Conservation (phyloP, 2,113 vertebrate species). For the Rousettus leschenaultii region DNA sequence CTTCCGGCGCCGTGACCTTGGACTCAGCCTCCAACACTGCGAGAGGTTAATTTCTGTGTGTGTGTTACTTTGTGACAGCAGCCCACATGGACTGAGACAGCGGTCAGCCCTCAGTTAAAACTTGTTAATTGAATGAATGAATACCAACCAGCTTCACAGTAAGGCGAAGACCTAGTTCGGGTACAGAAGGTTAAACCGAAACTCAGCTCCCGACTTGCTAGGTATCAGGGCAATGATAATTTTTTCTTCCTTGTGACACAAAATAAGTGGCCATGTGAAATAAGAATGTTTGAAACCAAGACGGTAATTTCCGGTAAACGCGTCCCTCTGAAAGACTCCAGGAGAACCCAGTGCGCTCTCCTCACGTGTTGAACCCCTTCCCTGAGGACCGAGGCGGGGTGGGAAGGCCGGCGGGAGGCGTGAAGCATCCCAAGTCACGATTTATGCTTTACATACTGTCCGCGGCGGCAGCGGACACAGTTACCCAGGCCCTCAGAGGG, state of each 20-base stretch:
- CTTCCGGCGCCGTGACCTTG: neutral
- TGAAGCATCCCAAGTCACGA: slow-evolving; percentile 54
- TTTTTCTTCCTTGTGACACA: neutral
- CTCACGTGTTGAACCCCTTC: slow-evolving; percentile 13
- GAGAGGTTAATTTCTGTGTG: neutral
- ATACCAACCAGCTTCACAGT: neutral
- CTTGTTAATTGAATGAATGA: neutral
- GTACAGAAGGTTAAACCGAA: neutral
- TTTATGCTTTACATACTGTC: slow-evolving; percentile 62
- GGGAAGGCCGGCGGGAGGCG: neutral
- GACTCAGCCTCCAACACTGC: neutral
- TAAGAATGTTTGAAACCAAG: neutral
- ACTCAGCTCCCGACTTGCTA: neutral
- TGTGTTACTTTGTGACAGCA: neutral
- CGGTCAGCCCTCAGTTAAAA: neutral
- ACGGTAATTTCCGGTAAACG: neutral
- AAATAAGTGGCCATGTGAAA: neutral
- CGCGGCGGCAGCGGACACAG: slow-evolving; percentile 58
- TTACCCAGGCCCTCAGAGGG: slow-evolving; percentile 71
- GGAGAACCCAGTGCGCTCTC: slow-evolving; percentile 8
- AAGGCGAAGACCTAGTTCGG: neutral
- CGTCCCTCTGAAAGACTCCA: neutral
- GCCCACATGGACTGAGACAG: neutral
- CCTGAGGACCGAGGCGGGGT: neutral
- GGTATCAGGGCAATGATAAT: neutral